Base-by-base conservation (phyloP, 2,888 invertebrate species). In the Carterocephalus palaemon region DNA sequence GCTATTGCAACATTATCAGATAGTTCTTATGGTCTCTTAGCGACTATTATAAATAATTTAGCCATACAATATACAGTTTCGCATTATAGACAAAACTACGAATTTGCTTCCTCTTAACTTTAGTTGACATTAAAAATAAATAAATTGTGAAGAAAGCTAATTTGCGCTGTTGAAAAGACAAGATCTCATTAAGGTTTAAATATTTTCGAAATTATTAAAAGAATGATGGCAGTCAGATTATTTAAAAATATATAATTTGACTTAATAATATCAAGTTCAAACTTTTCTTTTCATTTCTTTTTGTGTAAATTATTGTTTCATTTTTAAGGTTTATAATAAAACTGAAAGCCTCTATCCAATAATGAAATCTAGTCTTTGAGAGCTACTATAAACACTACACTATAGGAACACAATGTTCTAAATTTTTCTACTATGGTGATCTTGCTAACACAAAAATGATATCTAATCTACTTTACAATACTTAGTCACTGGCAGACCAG, bases 31-130 rank as follows among this genome's bases (percentile, higher is more conserved):
- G 56, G 51, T 55, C 54, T 62, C 70, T 70, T 75, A 72, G 34
- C n/a, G 61, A 50, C 70, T 80, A 78, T 67, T 69, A 82, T 83
- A 81, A 83, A 83, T 83, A 83, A 82, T 70, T 80, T 76, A 75
- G 75, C n/a, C 75, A 52, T 74, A 67, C 52, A 65, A 68, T 75
- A 64, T 79, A 81, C 71, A 73, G 75, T 74, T 70, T 60, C 59
- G 63, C 52, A 38, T 51, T 56, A 51, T 43, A 36, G 20, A 40
- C 31, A 37, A 45, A 41, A 42, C 24, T 38, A 26, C 28, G 29
- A 39, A 26, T 42, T 31, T 31, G 19, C 36, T 36, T 43, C 26
- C 34, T 43, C 19, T 29, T 28, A 17, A n/a, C n/a, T 20, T 34
- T 47, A 42, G 34, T 20, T 43, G 49, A 54, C 32, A 49, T 22